phyloP scores from a whole-genome alignment of 1,140 invertebrate species.

The Centruroides vittatus region DNA sequence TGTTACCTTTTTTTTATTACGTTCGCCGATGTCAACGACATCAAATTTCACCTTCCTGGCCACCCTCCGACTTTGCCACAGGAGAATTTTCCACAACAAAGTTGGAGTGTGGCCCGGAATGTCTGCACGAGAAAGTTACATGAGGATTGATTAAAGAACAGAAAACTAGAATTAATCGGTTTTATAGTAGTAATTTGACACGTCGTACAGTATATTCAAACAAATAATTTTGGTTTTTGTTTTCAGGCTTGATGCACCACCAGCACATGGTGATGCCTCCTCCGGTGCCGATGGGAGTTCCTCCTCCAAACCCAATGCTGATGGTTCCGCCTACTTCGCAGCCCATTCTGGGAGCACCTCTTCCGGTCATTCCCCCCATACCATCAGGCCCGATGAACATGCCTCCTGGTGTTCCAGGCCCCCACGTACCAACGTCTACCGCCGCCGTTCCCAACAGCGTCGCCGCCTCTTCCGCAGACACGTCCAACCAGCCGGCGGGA shows the following conservation, averaged over 20 bases:
- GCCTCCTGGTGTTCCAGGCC: background rate
- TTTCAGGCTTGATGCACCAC: constrained; percentile 2
- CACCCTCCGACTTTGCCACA: too few relatives aligned
- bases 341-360: background rate
- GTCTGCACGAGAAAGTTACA: background rate
- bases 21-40: too few relatives aligned
- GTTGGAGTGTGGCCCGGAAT: too few relatives aligned
- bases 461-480: background rate
- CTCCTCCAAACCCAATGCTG: constrained; percentile 13
- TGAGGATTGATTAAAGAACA: background rate
- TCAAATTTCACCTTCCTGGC: too few relatives aligned
- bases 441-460: background rate
- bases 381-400: background rate
- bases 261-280: constrained; percentile 1
- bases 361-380: background rate
- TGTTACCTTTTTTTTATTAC: too few relatives aligned
- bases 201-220: background rate
- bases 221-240: background rate
- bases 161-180: background rate
- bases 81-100: too few relatives aligned
- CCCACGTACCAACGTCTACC: background rate
- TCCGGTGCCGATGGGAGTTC: constrained; percentile 15
- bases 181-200: background rate
- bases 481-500: background rate
- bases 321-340: constrained; percentile 14